Evolutionary conservation across 2,888 invertebrate species (phyloP), one percentile per base, ranked within the genome.

Genomic region (Lepidocyrtinus sp.): DNA sequence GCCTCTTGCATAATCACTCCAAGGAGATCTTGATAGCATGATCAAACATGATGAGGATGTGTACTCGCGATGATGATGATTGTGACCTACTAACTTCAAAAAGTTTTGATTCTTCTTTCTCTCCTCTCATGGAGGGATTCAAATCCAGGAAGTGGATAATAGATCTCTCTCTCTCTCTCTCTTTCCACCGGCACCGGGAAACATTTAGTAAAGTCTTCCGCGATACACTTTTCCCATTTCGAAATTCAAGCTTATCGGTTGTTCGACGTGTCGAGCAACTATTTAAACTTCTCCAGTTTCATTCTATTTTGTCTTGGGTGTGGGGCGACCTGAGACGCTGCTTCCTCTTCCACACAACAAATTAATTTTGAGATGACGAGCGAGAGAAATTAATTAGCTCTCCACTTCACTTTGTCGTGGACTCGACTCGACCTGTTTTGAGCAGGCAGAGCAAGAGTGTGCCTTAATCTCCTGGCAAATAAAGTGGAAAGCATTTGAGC

Each of bases 81-180:
- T 24, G n/a, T 70, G 70, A 70, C 70, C 70, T 70, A 70, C 70
- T 70, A 70, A 70, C 70, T 70, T 70, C 61, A 61, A 70, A 70
- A 70, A 17, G 36, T 61, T 61, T 61, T 61, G 50, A 19, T 17
- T 26, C 19, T 15, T 15, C 22, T 25, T 5, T 7, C 69, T 21
- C 45, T n/a, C 7, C 17, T 69, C n/a, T 46, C 22, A 45, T 22
- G n/a, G n/a, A 36, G 5, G 5, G 36, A 36, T 36, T 12, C 5
- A 5, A 12, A 36, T 36, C 36, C 36, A 36, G 36, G 36, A 36
- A 36, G 36, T 36, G 36, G 12, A 67, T 25, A 67, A 67, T 67
- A 46, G 22, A 55, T 12, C 21, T 55, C 26, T 59, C n/a, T 50
- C 17, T 50, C 15, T 19, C 26, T 26, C 50, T 55, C 21, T 25